Conservation (phyloP, 1,140 invertebrate species). For the Eupeodes corollae region DNA sequence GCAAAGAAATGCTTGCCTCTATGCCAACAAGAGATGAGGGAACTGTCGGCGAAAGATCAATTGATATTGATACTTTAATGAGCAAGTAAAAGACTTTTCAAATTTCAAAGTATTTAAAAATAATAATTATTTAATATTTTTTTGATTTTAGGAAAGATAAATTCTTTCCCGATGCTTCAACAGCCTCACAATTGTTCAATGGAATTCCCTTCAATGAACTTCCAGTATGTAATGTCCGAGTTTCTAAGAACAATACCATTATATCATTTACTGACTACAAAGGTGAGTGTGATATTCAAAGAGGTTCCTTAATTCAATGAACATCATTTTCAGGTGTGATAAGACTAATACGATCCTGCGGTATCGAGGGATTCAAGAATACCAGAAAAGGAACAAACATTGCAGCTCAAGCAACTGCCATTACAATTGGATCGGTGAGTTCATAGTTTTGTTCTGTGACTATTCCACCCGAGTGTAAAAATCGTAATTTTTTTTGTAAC, state of each 20-base stretch:
- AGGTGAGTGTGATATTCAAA: too few relatives aligned
- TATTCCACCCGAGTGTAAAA: too few relatives aligned
- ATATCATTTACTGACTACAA: conserved; percentile 57
- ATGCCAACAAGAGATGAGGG: conserved; percentile 52
- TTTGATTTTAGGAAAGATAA: conserved; percentile 49
- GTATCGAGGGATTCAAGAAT: conserved; percentile 90
- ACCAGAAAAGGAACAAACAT: conserved; percentile 90
- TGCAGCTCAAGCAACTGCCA: conserved; percentile 85
- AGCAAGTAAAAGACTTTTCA: conserved; percentile 21
- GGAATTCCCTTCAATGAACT: conserved; percentile 66
- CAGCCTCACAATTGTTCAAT: conserved; percentile 61
- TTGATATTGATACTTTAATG: conserved; percentile 46
- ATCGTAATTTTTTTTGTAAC: too few relatives aligned
- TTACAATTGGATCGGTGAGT: conserved; percentile 41
- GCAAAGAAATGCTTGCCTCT: conserved; percentile 43
- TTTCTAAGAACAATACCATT: conserved; percentile 79
- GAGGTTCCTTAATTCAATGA: background rate
- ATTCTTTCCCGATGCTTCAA: conserved; percentile 62
- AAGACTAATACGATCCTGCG: conserved; percentile 57
- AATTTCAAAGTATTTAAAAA: background rate
- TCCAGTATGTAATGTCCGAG: conserved; percentile 70
- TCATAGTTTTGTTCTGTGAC: too few relatives aligned
- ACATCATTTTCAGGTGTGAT: conserved; percentile 39
- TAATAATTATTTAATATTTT: too few relatives aligned
- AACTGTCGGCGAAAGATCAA: conserved; percentile 50